Evolutionary conservation across 2,888 invertebrate species (phyloP), one percentile per base, ranked within the genome.

Genomic region (Kuschelorhynchus macadamiae): DNA sequence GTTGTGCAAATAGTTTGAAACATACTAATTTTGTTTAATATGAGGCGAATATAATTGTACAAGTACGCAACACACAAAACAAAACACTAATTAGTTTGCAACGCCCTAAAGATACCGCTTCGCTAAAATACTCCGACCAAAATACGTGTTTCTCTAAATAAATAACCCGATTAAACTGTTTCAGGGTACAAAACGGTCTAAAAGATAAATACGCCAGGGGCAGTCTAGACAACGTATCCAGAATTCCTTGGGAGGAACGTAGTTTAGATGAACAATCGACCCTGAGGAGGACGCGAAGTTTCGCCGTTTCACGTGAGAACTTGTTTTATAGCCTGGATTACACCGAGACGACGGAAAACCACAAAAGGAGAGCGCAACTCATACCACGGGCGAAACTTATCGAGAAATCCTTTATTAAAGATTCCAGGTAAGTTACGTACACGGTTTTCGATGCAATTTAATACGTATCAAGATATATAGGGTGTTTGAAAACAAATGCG

Each of bases 311-410:
- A 80, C 39, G 70, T 2, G 93, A 93, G 81, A 91, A 92, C 83
- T 89, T 91, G 44, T 91, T 89, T 83, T 89, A 89, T 77, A 90
- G 89, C 79, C 86, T 90, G 77, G 89, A 90, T 82, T 70, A 66
- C 44, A 44, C 32, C 9, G 68, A 68, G n/a, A 87, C 89, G 77
- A 88, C 87, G 75, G 88, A 88, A 72, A 72, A 71, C 47, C 87
- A 88, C 76, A 87, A 86, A 77, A 87, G 90, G 21, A 64, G 68
- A 50, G 17, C 66, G 55, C 93, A 93, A 83, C 86, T 93, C 64
- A 93, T 93, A 83, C 93, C 93, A 66, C 87, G 93, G 77, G 92
- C 92, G 53, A 91, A 91, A 80, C 86, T 93, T 72, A 91, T 92
- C 78, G 92, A 92, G 83, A 90, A 90, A 77, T 89, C 89, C 81